Base-by-base conservation (phyloP, 2,113 vertebrate genomes). In the Nematolebias whitei region DNA sequence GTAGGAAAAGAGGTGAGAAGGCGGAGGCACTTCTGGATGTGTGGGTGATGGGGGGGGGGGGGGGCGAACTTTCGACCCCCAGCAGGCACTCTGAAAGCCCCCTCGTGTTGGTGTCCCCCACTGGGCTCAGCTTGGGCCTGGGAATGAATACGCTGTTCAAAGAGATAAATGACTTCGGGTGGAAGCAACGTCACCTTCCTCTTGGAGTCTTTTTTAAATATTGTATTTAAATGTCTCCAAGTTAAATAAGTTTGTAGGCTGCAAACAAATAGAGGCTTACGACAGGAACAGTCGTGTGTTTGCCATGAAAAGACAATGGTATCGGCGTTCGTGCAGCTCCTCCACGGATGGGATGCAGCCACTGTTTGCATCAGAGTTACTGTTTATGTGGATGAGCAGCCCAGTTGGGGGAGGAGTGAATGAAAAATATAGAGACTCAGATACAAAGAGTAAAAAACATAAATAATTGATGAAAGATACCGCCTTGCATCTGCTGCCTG, bases 401-500 rank as follows among this genome's bases (percentile, higher is more conserved):
- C 69, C 38, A n/a, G n/a, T 39, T 12, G 66, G 23, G 58, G 54
- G 53, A 12, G 49, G 67, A 18, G 57, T 45, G 54, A 74, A 57
- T 26, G 13, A 48, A 22, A 66, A 53, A 74, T 66, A 84, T 61
- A 78, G 64, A 85, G 73, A 74, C 76, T 74, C 51, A 87, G 74
- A 85, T 64, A 86, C 54, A 79, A 72, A 63, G 78, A 80, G 50
- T 51, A 70, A 82, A 71, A 71, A 80, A 26, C 76, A 80, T 90
- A 71, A 87, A 90, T 90, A 89, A 89, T 89, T 83, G 85, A 90
- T 87, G 85, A 61, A 66, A 52, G 82, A 89, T 82, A 40, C 76
- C 48, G 85, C 82, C 79, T 85, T 78, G 82, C 85, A 87, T 90
- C 84, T 85, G 84, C 81, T 6, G 77, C 81, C 63, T 83, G 68